A percentile compares a stretch with the other conserved stretches of the same genome.
Evolutionary conservation across 1,140 invertebrate genomes (phyloP).

Genomic region (Drosophila gunungcola): DNA sequence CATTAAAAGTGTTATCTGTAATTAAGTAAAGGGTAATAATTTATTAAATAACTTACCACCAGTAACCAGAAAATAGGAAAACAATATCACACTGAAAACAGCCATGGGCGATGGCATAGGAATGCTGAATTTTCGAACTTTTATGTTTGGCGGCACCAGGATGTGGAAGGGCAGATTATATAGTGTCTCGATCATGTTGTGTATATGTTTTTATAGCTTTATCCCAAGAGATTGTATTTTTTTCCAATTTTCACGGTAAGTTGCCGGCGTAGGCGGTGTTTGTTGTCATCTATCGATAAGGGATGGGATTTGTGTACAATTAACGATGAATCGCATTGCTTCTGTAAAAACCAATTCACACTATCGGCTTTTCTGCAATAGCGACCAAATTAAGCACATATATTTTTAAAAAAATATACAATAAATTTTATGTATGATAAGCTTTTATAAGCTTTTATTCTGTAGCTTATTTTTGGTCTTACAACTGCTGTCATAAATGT

Average conservation of each 20-base stretch:
- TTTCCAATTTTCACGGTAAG: neutral
- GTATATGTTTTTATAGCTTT: neutral
- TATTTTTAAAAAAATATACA: too few species aligned
- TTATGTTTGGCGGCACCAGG: constrained; percentile 96
- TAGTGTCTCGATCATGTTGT: constrained; percentile 90
- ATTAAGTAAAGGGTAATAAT: too few species aligned
- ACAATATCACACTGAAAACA: constrained; percentile 94
- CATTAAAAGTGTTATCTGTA: too few species aligned
- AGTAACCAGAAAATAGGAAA: constrained; percentile 99
- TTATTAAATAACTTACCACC: constrained; percentile 90
- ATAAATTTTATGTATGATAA: too few species aligned
- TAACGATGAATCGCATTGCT: neutral
- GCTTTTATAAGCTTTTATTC: too few species aligned
- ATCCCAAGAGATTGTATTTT: neutral
- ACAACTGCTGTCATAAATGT: too few species aligned
- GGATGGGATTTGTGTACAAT: neutral
- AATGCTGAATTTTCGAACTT: constrained; percentile 92
- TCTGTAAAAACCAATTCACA: too few species aligned
- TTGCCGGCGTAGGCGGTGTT: constrained; percentile 63
- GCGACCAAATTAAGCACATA: too few species aligned
- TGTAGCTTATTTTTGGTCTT: too few species aligned
- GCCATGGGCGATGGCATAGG: constrained; percentile 95
- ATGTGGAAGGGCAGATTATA: constrained; percentile 93
- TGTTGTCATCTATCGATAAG: constrained; percentile 27
- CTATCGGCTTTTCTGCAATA: too few species aligned